Base-by-base conservation (phyloP, 2,797 vertebrate species). In the Channa striata region DNA sequence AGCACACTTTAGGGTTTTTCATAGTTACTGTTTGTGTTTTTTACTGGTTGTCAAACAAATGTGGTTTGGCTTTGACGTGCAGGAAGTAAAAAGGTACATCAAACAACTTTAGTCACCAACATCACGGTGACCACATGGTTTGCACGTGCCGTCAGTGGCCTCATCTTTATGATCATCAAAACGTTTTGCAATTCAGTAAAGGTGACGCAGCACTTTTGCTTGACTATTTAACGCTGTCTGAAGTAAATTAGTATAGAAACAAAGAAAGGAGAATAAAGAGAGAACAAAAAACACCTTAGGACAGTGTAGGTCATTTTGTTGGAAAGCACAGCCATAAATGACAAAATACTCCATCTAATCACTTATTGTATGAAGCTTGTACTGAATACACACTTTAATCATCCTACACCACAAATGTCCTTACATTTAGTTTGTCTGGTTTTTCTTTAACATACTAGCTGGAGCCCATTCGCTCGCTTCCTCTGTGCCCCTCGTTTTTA, bases 11-110 rank as follows among this genome's bases (percentile, higher is more conserved):
- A 4, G 25, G 4, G 25, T 30, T 30, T 30, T 30, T 30, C 25
- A 17, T 16, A 20, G 25, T 13, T 23, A 30, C 16, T 2, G 6
- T n/a, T 53, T 8, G 10, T 53, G 39, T 52, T 59, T 39, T 30
- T 33, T 23, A 10, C 21, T 14, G 17, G 5, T 13, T 21, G 1
- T 20, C 6, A 2, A 53, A 39, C 4, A 33, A 9, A 43, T 48
- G 68, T 42, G 59, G 43, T 54, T 71, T 46, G 2, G 11, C 13
- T 63, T 34, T 16, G 51, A 21, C 23, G 20, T 33, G 12, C 63
- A 74, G 78, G 58, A 84, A 77, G 59, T 72, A 21, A 33, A 23
- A 67, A 12, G 23, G 16, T 9, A 8, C 6, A 36, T 4, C 0
- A 9, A 62, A 62, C n/a, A 1, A 30, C 16, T 21, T 57, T 1